Evolutionary conservation across 2,888 invertebrate species (phyloP), one percentile per base, ranked within the genome.

Genomic region (Andricus quercusramuli): DNA sequence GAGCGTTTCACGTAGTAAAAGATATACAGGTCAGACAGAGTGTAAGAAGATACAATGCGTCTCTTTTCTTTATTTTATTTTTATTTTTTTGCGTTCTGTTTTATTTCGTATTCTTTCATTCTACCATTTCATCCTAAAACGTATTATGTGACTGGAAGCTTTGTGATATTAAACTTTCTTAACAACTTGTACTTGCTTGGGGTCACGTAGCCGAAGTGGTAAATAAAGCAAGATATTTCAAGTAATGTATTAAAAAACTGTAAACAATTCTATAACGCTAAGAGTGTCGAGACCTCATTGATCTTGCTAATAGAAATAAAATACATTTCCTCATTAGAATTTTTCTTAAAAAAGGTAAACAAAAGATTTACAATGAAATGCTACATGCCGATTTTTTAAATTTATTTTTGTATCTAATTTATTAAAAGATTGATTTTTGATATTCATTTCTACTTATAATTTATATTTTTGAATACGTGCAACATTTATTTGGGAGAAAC

Each of bases 1-100:
- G 22, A 25, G 20, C 32, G 8, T 65, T 68, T 68, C 22, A 68
- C 44, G 68, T 44, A 68, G 44, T 41, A 68, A 68, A 47, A 68
- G 5, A 44, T 25, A 47, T 68, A 68, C 15, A 68, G 68, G 44
- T 68, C 68, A 68, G 44, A 15, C 44, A 44, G 22, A 68, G 41
- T 68, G 15, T 5, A 25, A 68, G 68, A 47, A 68, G 44, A 44
- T 25, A 68, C 44, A 68, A 68, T 68, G 44, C 22, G 25, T 25
- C 47, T 15, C 3, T 22, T 25, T 3, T 44, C 15, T 17, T 25
- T 25, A 22, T 8, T 51, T 15, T 25, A 22, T 68, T 68, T 25
- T 41, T 41, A 25, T 17, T 25, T 68, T 68, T 44, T 68, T 8
- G 17, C 13, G 6, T 68, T 15, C 17, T 68, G 9, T 22, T 44